Evolutionary conservation across 2,113 vertebrate species (phyloP).

Genomic region (Etheostoma spectabile): DNA sequence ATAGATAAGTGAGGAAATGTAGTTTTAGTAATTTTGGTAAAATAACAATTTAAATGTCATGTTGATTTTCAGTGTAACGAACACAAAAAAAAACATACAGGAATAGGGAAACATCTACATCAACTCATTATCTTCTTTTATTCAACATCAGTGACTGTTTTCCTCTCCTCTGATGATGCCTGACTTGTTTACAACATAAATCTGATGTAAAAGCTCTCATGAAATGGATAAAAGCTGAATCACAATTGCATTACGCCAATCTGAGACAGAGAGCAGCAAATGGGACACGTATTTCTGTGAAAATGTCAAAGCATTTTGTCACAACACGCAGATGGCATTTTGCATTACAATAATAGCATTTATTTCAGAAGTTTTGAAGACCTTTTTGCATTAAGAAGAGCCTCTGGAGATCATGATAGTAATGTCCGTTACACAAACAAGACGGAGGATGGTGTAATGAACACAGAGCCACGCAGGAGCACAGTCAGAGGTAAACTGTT

Average conservation of each 20-base stretch:
- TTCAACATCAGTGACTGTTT: not conserved
- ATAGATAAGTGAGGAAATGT: not conserved
- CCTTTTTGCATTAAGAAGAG: constrained; percentile 15
- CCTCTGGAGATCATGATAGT: constrained; percentile 21
- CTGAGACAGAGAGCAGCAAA: constrained; percentile 17
- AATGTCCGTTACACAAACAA: constrained; percentile 23
- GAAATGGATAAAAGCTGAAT: constrained; percentile 44
- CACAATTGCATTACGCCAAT: constrained; percentile 29
- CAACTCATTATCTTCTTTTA: not conserved
- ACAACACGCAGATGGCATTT: constrained; percentile 14
- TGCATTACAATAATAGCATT: constrained; percentile 1
- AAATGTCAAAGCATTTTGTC: constrained; percentile 54
- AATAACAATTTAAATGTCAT: not conserved
- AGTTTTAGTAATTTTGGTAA: not conserved
- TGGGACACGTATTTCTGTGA: constrained; percentile 5
- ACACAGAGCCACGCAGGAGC: constrained; percentile 4
- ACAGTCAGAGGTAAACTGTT: constrained; percentile 35
- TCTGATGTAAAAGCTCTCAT: constrained; percentile 40
- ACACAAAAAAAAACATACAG: not conserved
- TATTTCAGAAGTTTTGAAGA: constrained; percentile 23
- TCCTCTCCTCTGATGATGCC: not conserved
- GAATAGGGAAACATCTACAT: not conserved
- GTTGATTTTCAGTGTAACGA: not conserved
- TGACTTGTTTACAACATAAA: constrained; percentile 44
- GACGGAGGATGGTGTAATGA: not conserved